Percentiles rank a stretch among this genome's conserved stretches.
These are phyloP conservation scores for Sympetrum striolatum DNA, from an alignment of 2,888 invertebrate genomes.

Conservation along the genomic window DNA sequence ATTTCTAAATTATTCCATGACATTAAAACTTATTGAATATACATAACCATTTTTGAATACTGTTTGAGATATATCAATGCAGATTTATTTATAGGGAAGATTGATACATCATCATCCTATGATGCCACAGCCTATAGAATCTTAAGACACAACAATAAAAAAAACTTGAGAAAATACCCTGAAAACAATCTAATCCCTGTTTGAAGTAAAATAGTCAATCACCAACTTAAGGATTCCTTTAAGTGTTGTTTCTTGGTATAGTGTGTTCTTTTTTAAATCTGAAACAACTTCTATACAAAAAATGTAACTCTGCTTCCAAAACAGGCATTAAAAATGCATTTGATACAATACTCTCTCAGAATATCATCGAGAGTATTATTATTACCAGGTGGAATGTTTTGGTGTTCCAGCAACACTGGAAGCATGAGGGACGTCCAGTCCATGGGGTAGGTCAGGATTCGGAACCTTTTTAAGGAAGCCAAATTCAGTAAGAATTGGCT, in stretches of 20 bases:
- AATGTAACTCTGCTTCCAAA: not conserved
- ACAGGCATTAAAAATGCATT: constrained; percentile 22
- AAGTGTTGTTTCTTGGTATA: not conserved
- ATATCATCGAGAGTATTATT: constrained; percentile 36
- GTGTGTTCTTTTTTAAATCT: not conserved
- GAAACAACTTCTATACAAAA: not conserved
- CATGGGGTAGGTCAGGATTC: constrained; percentile 35
- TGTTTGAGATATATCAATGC: not conserved
- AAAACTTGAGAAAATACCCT: not conserved
- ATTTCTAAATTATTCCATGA: not conserved
- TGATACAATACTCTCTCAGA: constrained; percentile 40
- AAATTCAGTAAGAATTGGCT: constrained; percentile 41
- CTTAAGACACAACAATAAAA: too few relatives aligned
- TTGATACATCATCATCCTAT: not conserved
- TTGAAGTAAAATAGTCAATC: not conserved
- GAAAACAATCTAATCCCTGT: not conserved
- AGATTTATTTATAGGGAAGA: not conserved
- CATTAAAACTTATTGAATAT: not conserved
- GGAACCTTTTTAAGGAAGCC: constrained; percentile 42
- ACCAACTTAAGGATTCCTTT: not conserved
- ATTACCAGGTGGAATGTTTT: constrained; percentile 44
- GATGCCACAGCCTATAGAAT: not conserved
- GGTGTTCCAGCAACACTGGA: constrained; percentile 44
- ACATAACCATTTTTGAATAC: not conserved
- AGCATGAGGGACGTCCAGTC: constrained; percentile 29